These are phyloP conservation scores for Lateolabrax maculatus DNA, from an alignment of 2,797 vertebrate species.

Conservation along the genomic window DNA sequence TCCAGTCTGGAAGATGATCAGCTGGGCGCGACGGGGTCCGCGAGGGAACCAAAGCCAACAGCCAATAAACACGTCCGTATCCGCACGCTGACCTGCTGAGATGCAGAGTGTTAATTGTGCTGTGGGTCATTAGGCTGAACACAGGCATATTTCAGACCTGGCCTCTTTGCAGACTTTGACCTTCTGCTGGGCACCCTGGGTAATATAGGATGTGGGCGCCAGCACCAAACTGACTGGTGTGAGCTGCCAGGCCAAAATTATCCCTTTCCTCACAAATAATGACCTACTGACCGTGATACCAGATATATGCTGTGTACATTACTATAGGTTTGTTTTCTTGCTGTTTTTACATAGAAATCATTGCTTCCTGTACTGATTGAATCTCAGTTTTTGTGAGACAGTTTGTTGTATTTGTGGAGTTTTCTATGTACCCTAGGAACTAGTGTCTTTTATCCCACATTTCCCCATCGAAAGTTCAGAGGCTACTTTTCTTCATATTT, in stretches of 20 bases:
- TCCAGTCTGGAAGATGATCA: constrained; percentile 77
- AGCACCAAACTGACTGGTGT: constrained; percentile 53
- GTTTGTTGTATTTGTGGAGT: background rate
- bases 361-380: background rate
- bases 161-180: constrained; percentile 58
- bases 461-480: background rate
- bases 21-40: constrained; percentile 59
- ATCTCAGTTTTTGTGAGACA: background rate
- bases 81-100: constrained; percentile 67
- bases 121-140: constrained; percentile 79
- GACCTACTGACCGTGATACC: constrained; percentile 67
- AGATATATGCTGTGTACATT: constrained; percentile 5
- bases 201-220: constrained; percentile 40
- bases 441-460: background rate
- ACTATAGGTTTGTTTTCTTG: background rate
- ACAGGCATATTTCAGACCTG: constrained; percentile 71
- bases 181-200: constrained; percentile 67
- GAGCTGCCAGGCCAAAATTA: constrained; percentile 60
- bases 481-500: too few species aligned
- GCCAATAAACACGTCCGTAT: constrained; percentile 79
- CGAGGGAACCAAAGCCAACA: constrained; percentile 65
- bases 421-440: background rate
- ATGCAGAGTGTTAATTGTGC: constrained; percentile 80
- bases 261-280: constrained; percentile 64
- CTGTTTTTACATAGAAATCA: background rate